Evolutionary conservation across 2,113 vertebrate genomes (phyloP), one percentile per base, ranked within the genome.

Genomic region (Apus apus): DNA sequence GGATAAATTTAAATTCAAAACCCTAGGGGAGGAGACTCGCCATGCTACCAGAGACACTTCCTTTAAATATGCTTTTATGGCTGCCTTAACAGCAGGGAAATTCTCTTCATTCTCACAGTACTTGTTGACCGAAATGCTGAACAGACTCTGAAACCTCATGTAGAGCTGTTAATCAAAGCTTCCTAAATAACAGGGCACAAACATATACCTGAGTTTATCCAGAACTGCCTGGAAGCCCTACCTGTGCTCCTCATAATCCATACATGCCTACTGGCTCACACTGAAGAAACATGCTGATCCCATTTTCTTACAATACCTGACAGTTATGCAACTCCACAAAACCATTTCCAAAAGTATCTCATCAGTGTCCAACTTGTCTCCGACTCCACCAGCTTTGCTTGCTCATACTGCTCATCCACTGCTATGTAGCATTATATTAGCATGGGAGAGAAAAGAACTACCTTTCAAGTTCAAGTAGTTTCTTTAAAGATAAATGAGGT

Each of bases 161-260:
- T 34, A 74, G 43, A 82, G 53, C 65, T 92, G 83, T 90, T 90
- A 81, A 94, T 93, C 91, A 96, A 89, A 89, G 80, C 50, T 82
- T 91, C 85, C 87, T 57, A 93, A 87, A 87, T 32, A 87, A 89
- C n/a, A 86, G 64, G 5, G 36, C 29, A 51, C 78, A 90, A 89
- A 90, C 38, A 85, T 1, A 66, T 1, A 71, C 73, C 46, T 84
- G 60, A 25, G 82, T 93, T 94, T 82, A 89, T 61, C 34, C 58
- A 30, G 57, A 82, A 38, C 32, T 75, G 66, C 68, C 61, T 91
- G 70, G 85, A 96, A 70, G 75, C 61, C 61, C 81, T 66, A 94
- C 91, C 89, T 91, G 90, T 16, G 43, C 66, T 94, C 36, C 73
- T 85, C 73, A 77, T 94, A 90, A 32, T 74, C 78, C 65, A 58